These are phyloP conservation scores for Brachystomella parvula DNA, from an alignment of 1,140 invertebrate genomes.

Conservation along the genomic window DNA sequence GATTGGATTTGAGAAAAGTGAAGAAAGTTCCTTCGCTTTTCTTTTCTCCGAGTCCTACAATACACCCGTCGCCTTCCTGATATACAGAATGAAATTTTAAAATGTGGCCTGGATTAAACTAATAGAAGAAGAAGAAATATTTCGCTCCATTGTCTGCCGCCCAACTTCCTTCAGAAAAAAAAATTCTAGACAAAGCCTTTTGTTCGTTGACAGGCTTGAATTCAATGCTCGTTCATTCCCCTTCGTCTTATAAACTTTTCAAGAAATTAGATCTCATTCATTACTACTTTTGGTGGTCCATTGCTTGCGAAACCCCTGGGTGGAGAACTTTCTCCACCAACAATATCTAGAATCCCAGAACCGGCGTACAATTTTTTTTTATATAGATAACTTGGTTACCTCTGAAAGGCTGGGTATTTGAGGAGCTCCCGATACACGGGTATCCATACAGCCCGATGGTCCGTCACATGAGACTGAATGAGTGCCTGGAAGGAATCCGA, in stretches of 20 bases:
- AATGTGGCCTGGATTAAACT: neutral
- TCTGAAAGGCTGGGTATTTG: slow-evolving; percentile 38
- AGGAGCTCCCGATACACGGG: slow-evolving; percentile 34
- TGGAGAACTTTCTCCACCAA: too few species aligned
- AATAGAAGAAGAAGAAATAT: neutral
- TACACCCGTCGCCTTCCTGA: neutral
- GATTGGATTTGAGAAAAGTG: neutral
- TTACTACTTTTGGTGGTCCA: too few species aligned
- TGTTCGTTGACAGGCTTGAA: too few species aligned
- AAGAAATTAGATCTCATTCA: too few species aligned
- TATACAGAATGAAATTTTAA: neutral
- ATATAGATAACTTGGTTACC: slow-evolving; percentile 15
- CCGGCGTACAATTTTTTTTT: too few species aligned
- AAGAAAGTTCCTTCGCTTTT: neutral
- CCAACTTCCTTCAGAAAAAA: neutral
- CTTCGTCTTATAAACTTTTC: too few species aligned
- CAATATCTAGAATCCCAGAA: too few species aligned
- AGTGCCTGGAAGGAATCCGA: slow-evolving; percentile 78
- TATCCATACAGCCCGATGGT: slow-evolving; percentile 70
- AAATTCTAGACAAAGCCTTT: too few species aligned
- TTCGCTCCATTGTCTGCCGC: neutral
- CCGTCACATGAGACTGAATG: slow-evolving; percentile 66
- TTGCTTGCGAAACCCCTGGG: too few species aligned
- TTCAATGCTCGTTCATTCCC: too few species aligned
- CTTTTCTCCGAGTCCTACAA: neutral